A percentile compares a stretch with the other conserved stretches of the same genome.
Conservation (phyloP, 2,888 invertebrate genomes). For the Standfussiana lucernea region DNA sequence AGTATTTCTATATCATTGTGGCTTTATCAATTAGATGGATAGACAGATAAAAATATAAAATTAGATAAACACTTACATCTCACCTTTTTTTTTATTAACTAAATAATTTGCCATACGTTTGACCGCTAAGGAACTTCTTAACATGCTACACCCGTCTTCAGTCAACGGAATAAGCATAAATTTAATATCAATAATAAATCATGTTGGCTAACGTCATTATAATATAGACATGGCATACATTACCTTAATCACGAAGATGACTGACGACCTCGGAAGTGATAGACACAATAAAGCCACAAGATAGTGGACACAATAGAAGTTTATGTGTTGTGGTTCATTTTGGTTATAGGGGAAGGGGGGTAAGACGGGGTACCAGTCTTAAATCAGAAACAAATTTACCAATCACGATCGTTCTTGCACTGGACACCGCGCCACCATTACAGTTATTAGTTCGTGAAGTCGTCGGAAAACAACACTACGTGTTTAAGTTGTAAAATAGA, state of each 20-base stretch:
- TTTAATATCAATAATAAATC: conserved; percentile 35
- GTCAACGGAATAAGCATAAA: conserved; percentile 8
- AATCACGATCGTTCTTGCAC: too few relatives aligned
- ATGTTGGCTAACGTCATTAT: conserved; percentile 20
- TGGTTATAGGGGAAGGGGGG: too few relatives aligned
- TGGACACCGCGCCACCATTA: too few relatives aligned
- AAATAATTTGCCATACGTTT: neutral
- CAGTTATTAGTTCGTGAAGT: too few relatives aligned
- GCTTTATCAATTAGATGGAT: neutral
- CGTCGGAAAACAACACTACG: too few relatives aligned
- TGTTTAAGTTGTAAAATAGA: too few relatives aligned
- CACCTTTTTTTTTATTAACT: neutral
- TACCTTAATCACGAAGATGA: conserved; percentile 54
- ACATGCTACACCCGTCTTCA: conserved; percentile 1
- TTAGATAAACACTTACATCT: neutral
- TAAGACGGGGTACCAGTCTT: too few relatives aligned
- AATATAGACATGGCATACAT: conserved; percentile 44
- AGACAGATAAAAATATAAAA: neutral
- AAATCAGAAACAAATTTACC: too few relatives aligned
- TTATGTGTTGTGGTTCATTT: conserved; percentile 22
- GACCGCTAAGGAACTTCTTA: neutral
- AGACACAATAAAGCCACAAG: too few relatives aligned
- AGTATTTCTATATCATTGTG: neutral
- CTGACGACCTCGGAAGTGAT: conserved; percentile 40
- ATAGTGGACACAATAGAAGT: conserved; percentile 36